Percentiles rank a stretch among this genome's conserved stretches.
These are phyloP conservation scores for Lacanobia oleracea DNA, from an alignment of 2,888 invertebrate species.

Conservation along the genomic window DNA sequence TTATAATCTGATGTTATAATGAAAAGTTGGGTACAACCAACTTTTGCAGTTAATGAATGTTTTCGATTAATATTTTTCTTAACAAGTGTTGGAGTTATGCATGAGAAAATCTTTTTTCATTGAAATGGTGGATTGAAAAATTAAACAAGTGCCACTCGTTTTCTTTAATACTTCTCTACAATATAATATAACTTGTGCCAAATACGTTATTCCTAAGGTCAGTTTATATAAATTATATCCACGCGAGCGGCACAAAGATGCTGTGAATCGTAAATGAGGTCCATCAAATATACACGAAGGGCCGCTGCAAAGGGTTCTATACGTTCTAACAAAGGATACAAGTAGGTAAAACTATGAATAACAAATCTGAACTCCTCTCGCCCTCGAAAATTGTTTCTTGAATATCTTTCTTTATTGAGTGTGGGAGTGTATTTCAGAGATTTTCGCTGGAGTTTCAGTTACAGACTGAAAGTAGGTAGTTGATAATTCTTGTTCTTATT, in stretches of 20 bases:
- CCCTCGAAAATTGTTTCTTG: conserved; percentile 9
- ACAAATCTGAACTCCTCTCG: conserved; percentile 24
- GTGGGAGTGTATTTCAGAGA: neutral
- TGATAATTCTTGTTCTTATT: no score
- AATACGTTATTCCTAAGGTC: conserved; percentile 28
- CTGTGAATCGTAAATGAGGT: conserved; percentile 43
- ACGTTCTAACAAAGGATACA: conserved; percentile 35
- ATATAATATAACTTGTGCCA: neutral
- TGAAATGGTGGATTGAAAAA: neutral
- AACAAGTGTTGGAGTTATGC: neutral
- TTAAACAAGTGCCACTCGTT: neutral
- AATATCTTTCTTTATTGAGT: conserved; percentile 25
- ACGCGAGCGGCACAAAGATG: conserved; percentile 27
- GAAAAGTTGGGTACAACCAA: no score
- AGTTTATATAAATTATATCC: conserved; percentile 31
- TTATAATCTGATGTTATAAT: neutral
- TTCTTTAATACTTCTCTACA: neutral
- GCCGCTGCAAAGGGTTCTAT: conserved; percentile 30
- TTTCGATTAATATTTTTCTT: neutral
- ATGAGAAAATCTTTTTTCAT: no score
- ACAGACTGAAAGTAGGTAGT: neutral
- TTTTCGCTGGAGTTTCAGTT: conserved; percentile 14
- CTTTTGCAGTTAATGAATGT: neutral
- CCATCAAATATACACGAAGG: conserved; percentile 52
- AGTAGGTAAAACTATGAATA: conserved; percentile 52